Percentiles rank a stretch among this genome's conserved stretches.
Evolutionary conservation across 1,140 invertebrate species (phyloP).

Genomic region (Kradibia gibbosae): DNA sequence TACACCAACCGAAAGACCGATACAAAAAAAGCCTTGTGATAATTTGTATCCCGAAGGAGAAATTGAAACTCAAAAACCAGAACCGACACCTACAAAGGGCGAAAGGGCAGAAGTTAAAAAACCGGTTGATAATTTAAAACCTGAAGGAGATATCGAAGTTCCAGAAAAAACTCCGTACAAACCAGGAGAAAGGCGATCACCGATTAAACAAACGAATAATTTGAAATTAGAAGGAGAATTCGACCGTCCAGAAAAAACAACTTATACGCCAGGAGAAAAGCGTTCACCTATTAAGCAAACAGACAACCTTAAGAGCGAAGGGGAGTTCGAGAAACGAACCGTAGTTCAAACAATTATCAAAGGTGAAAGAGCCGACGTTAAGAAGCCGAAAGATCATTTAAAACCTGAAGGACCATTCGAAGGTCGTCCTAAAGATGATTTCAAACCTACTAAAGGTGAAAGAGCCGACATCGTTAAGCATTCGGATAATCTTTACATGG

Average conservation of each 20-base stretch:
- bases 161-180: constrained; percentile 69
- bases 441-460: constrained; percentile 72
- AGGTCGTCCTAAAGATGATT: constrained; percentile 72
- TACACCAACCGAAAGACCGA: constrained; percentile 69
- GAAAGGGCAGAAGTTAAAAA: constrained; percentile 63
- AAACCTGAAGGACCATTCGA: constrained; percentile 75
- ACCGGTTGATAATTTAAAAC: constrained; percentile 75
- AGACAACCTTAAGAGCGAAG: constrained; percentile 75
- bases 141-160: constrained; percentile 74
- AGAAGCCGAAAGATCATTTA: constrained; percentile 74
- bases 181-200: constrained; percentile 62
- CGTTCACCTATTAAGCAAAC: constrained; percentile 63
- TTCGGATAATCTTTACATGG: constrained; percentile 74
- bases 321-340: constrained; percentile 76
- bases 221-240: constrained; percentile 77
- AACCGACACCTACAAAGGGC: constrained; percentile 68
- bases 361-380: constrained; percentile 57
- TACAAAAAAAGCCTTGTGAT: constrained; percentile 69
- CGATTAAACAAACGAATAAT: constrained; percentile 73
- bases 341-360: constrained; percentile 65
- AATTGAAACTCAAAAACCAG: constrained; percentile 72
- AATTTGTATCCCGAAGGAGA: constrained; percentile 76
- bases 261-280: constrained; percentile 68
- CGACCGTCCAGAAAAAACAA: constrained; percentile 68
- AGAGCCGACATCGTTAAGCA: constrained; percentile 64